Base-by-base conservation (phyloP, 2,797 vertebrate species). In the Antrozous pallidus region DNA sequence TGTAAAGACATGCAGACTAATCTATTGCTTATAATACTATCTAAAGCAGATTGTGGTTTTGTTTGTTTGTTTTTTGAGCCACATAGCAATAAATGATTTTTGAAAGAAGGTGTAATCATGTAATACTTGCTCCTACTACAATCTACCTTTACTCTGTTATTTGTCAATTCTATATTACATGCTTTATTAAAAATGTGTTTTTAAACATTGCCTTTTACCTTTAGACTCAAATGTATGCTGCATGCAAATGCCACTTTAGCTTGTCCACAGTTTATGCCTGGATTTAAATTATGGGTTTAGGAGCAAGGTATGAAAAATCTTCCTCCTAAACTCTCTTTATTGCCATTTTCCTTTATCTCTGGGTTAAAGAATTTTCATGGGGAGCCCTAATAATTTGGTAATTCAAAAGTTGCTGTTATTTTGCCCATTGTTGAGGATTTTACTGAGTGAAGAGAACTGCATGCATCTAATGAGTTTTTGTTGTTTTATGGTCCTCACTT, bases 1-100 rank as follows among this genome's bases (percentile, higher is more conserved):
- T 94, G 95, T 79, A 61, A 97, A 95, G 56, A 90, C 87, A 95
- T 63, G 86, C 93, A 94, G 91, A 96, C 84, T 75, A 95, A 61
- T n/a, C 70, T 77, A 89, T 96, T 93, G 82, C 75, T 95, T 89
- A 89, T 33, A 89, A 17, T 94, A 78, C 91, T 93, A 85, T 83
- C 69, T 83, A 79, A 73, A 65, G 5, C 92, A 82, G 89, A 54
- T 91, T 94, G 26, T 88, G 96, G 69, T 93, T 95, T 33, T 65
- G 2, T 65, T n/a, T 18, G 51, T 65, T 18, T 4, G 18, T 36
- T 33, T 63, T 94, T 45, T 86, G 67, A 42, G 40, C 33, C 86
- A 36, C 10, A 12, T 42, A 95, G 61, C 51, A 88, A 56, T 36
- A 96, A 96, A 75, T 71, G 0, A 58, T 51, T 96, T 90, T 94